phyloP scores from a whole-genome alignment of 2,888 invertebrate species.

The Smittia aterrima region DNA sequence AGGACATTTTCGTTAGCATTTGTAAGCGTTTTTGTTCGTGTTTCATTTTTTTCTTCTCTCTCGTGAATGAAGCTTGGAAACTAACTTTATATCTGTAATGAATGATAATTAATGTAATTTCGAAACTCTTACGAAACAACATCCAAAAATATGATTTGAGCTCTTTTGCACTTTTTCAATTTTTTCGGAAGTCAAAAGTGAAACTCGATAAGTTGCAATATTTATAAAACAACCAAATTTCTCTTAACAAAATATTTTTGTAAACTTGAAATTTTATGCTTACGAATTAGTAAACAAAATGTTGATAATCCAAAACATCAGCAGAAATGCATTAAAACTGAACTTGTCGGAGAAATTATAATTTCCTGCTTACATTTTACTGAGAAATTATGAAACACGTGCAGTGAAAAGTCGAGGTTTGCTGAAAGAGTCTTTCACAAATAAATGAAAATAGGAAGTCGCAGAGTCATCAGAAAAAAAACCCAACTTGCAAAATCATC shows the following conservation, averaged over 20 bases:
- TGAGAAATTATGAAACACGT: not conserved
- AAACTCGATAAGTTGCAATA: too few relatives aligned
- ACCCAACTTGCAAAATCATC: not conserved
- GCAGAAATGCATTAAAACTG: not conserved
- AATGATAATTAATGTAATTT: slow-evolving; percentile 8
- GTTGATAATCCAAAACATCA: not conserved
- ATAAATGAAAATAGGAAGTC: not conserved
- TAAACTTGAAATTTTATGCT: slow-evolving; percentile 21
- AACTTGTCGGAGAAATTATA: not conserved
- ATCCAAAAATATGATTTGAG: not conserved
- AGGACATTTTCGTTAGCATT: slow-evolving; percentile 38
- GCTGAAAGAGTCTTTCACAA: not conserved
- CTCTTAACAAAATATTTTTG: slow-evolving; percentile 12
- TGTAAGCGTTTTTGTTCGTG: slow-evolving; percentile 20
- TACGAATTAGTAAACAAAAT: not conserved
- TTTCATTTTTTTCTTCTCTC: not conserved
- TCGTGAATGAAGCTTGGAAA: slow-evolving; percentile 21
- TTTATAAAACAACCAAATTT: slow-evolving; percentile 1
- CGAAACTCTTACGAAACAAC: not conserved
- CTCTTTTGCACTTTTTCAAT: not conserved
- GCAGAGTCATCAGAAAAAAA: not conserved
- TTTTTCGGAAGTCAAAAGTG: not conserved
- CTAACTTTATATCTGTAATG: not conserved
- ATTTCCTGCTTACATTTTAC: slow-evolving; percentile 8
- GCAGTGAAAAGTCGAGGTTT: not conserved